Percentiles rank a stretch among this genome's conserved stretches.
phyloP scores from a whole-genome alignment of 2,797 vertebrate genomes.

The Smutsia gigantea region DNA sequence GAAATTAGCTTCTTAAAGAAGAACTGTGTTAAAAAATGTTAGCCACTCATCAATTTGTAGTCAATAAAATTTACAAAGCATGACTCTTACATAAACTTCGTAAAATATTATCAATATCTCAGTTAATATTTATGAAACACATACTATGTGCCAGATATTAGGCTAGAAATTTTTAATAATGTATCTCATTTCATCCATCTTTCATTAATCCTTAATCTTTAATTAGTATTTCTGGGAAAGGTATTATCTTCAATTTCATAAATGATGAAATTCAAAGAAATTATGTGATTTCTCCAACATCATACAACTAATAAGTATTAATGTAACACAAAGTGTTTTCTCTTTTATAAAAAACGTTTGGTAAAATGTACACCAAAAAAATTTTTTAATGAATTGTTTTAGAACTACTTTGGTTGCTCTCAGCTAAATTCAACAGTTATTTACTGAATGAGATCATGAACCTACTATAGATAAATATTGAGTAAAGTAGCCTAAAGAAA shows the following conservation, averaged over 20 bases:
- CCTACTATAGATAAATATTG: not conserved
- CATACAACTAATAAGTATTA: not conserved
- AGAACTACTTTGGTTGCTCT: not conserved
- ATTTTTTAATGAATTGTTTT: no score
- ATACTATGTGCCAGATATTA: not conserved
- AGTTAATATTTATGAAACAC: not conserved
- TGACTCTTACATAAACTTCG: not conserved
- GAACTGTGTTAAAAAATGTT: not conserved
- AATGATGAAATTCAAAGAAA: constrained; percentile 8
- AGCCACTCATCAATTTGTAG: not conserved
- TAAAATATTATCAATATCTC: not conserved
- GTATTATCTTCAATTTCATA: constrained; percentile 18
- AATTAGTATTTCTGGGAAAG: not conserved
- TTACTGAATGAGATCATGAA: not conserved
- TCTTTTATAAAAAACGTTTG: not conserved
- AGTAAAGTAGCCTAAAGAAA: not conserved
- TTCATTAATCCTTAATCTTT: not conserved
- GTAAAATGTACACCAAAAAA: not conserved
- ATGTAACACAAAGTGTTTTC: not conserved
- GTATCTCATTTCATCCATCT: not conserved
- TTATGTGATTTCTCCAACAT: not conserved
- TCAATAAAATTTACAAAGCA: not conserved
- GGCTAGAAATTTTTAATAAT: not conserved
- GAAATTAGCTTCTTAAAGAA: constrained; percentile 9
- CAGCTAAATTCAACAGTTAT: not conserved